phyloP scores from a whole-genome alignment of 2,797 vertebrate species.

The Molossus alvarezi region DNA sequence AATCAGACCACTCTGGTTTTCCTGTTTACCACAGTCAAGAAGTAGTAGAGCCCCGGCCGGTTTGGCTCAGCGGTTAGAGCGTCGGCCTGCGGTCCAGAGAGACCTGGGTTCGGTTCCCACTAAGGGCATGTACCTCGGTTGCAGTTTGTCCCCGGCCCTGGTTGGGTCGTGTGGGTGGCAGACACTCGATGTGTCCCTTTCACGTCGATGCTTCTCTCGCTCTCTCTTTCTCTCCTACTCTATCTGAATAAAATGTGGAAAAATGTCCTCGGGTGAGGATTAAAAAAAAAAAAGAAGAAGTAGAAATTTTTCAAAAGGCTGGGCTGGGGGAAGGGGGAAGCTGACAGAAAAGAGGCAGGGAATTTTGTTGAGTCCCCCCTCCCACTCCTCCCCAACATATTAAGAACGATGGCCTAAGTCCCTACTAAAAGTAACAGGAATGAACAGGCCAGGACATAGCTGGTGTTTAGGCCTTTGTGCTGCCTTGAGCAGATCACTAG shows the following conservation, averaged over 20 bases:
- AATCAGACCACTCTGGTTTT: slow-evolving; percentile 22
- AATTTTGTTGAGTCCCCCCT: not conserved
- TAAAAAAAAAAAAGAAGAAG: not conserved
- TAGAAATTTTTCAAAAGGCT: not conserved
- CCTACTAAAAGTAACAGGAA: slow-evolving; percentile 65
- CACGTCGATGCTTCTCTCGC: too few species aligned
- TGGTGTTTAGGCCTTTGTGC: slow-evolving; percentile 31
- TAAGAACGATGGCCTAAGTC: not conserved
- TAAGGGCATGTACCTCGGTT: too few species aligned
- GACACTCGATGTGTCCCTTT: too few species aligned
- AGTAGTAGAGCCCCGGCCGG: too few species aligned
- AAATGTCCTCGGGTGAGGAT: too few species aligned
- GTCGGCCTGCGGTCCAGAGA: too few species aligned
- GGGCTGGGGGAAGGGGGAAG: not conserved
- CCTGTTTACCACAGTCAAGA: not conserved
- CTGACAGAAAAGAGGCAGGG: not conserved
- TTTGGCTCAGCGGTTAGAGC: too few species aligned
- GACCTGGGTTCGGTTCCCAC: too few species aligned
- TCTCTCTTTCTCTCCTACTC: too few species aligned
- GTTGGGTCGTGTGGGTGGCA: too few species aligned
- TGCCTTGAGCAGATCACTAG: slow-evolving; percentile 69
- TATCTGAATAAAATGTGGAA: too few species aligned
- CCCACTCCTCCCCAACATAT: not conserved
- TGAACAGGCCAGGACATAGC: not conserved
- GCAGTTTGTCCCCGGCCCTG: too few species aligned